These are phyloP conservation scores for Limnodromus scolopaceus DNA, from an alignment of 2,797 vertebrate genomes.

Conservation along the genomic window DNA sequence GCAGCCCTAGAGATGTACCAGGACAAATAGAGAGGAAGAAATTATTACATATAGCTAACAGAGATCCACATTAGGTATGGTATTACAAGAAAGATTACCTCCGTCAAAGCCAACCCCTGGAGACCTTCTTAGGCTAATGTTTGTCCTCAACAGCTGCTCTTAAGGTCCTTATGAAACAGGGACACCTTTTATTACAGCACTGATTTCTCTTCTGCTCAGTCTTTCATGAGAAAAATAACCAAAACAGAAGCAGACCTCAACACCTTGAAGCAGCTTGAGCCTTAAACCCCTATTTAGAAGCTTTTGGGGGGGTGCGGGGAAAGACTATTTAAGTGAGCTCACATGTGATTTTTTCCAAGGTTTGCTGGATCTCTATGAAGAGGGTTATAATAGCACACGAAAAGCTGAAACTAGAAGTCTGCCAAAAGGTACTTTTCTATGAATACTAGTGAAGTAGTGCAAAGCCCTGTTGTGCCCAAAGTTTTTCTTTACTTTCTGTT, in stretches of 20 bases:
- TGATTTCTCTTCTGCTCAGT: not conserved
- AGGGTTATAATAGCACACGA: not conserved
- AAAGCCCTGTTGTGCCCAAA: not conserved
- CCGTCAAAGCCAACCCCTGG: not conserved
- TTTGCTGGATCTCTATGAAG: not conserved
- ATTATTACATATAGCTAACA: constrained; percentile 43
- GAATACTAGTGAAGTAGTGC: not conserved
- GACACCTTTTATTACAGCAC: not conserved
- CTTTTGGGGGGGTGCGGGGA: not conserved
- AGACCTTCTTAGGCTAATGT: constrained; percentile 33
- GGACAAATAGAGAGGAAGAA: constrained; percentile 50
- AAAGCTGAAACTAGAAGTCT: not conserved
- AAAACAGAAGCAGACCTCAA: not conserved
- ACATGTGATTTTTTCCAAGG: not conserved
- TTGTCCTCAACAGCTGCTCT: constrained; percentile 42
- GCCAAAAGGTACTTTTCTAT: not conserved
- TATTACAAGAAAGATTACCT: constrained; percentile 58
- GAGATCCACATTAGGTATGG: constrained; percentile 38
- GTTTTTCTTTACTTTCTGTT: not conserved
- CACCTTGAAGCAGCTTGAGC: not conserved
- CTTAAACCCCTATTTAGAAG: not conserved
- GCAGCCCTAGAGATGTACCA: constrained; percentile 23
- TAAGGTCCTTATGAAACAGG: constrained; percentile 10
- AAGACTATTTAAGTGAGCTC: not conserved
- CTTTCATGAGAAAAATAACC: not conserved